Percentiles rank a stretch among this genome's conserved stretches.
Conservation (phyloP, 2,888 invertebrate species). For the Leucoptera coffeella region DNA sequence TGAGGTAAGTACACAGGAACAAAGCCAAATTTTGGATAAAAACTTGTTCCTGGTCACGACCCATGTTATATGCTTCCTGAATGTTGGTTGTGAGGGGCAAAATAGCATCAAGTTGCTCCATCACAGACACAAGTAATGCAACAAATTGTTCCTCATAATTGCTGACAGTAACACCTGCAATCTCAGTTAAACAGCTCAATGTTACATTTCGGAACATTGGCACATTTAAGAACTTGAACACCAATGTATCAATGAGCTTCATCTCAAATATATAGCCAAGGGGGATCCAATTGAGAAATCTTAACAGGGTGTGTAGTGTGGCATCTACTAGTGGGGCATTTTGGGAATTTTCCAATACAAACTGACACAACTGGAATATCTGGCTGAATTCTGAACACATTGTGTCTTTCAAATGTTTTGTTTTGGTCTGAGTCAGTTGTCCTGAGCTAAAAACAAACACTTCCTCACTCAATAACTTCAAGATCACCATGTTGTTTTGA, state of each 20-base stretch:
- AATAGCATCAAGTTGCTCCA: slow-evolving; percentile 89
- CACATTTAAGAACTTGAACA: slow-evolving; percentile 94
- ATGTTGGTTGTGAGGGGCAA: slow-evolving; percentile 88
- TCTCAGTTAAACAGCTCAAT: slow-evolving; percentile 96
- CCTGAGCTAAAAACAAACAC: slow-evolving; percentile 98
- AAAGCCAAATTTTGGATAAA: slow-evolving; percentile 98
- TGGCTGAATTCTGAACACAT: slow-evolving; percentile 99
- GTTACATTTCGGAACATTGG: slow-evolving; percentile 98
- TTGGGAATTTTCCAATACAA: slow-evolving; percentile 96
- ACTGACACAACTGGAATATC: slow-evolving; percentile 96
- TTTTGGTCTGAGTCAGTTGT: slow-evolving; percentile 97
- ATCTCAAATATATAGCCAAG: slow-evolving; percentile 99
- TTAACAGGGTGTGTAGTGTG: slow-evolving; percentile 90
- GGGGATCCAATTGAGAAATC: slow-evolving; percentile 99
- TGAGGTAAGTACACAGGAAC: slow-evolving; percentile 93
- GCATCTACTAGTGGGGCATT: slow-evolving; percentile 94
- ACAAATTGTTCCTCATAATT: slow-evolving; percentile 93
- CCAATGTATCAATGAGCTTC: slow-evolving; percentile 87
- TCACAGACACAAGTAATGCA: slow-evolving; percentile 83
- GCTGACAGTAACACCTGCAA: slow-evolving; percentile 83
- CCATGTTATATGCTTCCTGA: slow-evolving; percentile 87
- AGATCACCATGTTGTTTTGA: slow-evolving; percentile 98
- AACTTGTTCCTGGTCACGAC: slow-evolving; percentile 95
- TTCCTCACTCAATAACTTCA: slow-evolving; percentile 96
- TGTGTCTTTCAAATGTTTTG: slow-evolving; percentile 97